phyloP scores from a whole-genome alignment of 1,140 invertebrate genomes.

The Triops cancriformis region DNA sequence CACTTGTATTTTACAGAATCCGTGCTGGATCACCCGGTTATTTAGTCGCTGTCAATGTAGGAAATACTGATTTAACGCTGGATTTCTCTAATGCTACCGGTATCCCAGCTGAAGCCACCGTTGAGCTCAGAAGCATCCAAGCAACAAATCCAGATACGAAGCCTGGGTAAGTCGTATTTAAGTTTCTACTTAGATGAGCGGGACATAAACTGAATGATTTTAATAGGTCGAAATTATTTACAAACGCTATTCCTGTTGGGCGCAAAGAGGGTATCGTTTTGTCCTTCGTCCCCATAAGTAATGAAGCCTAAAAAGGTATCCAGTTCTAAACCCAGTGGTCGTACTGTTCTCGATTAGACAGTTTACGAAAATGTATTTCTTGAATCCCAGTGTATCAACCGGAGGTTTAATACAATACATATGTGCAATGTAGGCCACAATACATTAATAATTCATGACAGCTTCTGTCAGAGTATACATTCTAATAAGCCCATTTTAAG shows the following conservation, averaged over 20 bases:
- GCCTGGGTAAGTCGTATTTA: conserved; percentile 1
- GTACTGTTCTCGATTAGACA: no score
- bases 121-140: conserved; percentile 30
- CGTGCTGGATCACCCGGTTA: conserved; percentile 59
- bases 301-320: not conserved
- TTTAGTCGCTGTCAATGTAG: conserved; percentile 54
- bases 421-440: no score
- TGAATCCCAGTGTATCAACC: no score
- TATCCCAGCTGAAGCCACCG: conserved; percentile 37
- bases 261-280: conserved; percentile 32
- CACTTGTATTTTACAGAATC: conserved; percentile 43
- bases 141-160: conserved; percentile 16
- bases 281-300: conserved; percentile 16
- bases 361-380: no score
- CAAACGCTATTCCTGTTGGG: conserved; percentile 29
- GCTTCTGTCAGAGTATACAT: no score
- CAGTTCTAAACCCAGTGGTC: not conserved
- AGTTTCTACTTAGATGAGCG: conserved; percentile 7
- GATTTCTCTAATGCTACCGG: conserved; percentile 42
- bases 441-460: no score
- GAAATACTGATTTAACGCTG: conserved; percentile 39
- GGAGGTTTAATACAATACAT: no score
- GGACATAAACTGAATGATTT: not conserved
- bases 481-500: no score
- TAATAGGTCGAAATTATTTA: conserved; percentile 29